These are phyloP conservation scores for Paguma larvata DNA, from an alignment of 2,797 vertebrate genomes.

Conservation along the genomic window DNA sequence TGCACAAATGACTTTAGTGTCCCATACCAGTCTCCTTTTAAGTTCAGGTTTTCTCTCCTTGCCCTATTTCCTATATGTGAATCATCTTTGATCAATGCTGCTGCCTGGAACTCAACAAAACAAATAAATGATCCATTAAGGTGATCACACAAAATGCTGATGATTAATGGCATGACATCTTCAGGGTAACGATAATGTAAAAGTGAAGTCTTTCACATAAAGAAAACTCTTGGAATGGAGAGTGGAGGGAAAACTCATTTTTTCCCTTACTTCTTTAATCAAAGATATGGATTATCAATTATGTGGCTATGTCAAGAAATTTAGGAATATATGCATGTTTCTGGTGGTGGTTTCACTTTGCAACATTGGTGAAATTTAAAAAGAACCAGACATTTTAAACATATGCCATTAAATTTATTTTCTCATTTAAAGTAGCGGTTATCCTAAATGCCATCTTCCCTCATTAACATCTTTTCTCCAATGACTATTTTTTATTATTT, in stretches of 20 bases:
- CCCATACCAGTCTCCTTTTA: background rate
- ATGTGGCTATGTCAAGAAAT: background rate
- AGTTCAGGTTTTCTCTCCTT: background rate
- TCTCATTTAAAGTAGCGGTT: background rate
- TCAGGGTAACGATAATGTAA: background rate
- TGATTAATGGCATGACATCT: background rate
- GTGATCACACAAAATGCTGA: background rate
- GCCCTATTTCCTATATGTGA: background rate
- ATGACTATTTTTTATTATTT: background rate
- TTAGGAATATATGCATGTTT: background rate
- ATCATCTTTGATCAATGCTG: background rate
- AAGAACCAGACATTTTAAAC: background rate
- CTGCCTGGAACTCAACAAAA: background rate
- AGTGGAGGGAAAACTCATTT: background rate
- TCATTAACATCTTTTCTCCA: background rate
- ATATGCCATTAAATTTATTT: background rate
- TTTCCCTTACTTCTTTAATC: background rate
- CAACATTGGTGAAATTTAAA: background rate
- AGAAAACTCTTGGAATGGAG: background rate
- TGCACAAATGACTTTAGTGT: too few species aligned
- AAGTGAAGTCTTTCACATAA: background rate
- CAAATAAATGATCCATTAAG: background rate
- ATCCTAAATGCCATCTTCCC: background rate
- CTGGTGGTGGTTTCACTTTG: background rate
- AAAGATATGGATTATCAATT: background rate